Base-by-base conservation (phyloP, 2,113 vertebrate genomes). In the Delphinapterus leucas region DNA sequence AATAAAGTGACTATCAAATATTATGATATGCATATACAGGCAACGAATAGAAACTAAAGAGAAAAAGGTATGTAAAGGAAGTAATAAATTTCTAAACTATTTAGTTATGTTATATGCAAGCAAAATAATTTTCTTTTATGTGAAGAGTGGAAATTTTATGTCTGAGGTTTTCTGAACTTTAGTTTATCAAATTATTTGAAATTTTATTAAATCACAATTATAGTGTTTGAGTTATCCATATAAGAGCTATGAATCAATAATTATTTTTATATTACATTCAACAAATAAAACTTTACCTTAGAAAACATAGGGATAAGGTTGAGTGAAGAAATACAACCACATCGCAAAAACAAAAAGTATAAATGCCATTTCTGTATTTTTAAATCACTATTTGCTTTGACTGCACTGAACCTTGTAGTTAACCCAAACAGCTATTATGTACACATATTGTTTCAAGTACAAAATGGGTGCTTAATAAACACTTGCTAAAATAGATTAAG, bases 191-290 rank as follows among this genome's bases (percentile, higher is more conserved):
- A 73, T 68, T 90, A 76, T 44, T 85, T 95, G 9, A 88, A 93
- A 74, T 88, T 91, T 81, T 86, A 88, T n/a, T 90, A 68, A 93
- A 65, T 71, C 18, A 68, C 15, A 63, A 38, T 49, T 95, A 96
- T 90, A 8, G 7, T 73, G 10, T 71, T 49, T 90, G 49, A 6
- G 12, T 68, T 88, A 65, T 38, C 31, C 12, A 55, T 3, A 53
- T 2, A 84, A 53, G 8, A 61, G 6, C 17, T 58, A 83, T 58
- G 71, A 84, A 44, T 18, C 26, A 77, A 36, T 60, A 85, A 94
- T 55, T 81, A 89, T 33, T 60, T 97, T 63, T 9, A 86, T 95
- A 70, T 68, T 65, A 88, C 55, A 91, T 96, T 84, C 18, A 73
- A 89, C 6, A 60, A 67, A 28, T 53, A 68, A 25, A n/a, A 26